Evolutionary conservation across 2,888 invertebrate species (phyloP).

Genomic region (Ennomos erosarius): DNA sequence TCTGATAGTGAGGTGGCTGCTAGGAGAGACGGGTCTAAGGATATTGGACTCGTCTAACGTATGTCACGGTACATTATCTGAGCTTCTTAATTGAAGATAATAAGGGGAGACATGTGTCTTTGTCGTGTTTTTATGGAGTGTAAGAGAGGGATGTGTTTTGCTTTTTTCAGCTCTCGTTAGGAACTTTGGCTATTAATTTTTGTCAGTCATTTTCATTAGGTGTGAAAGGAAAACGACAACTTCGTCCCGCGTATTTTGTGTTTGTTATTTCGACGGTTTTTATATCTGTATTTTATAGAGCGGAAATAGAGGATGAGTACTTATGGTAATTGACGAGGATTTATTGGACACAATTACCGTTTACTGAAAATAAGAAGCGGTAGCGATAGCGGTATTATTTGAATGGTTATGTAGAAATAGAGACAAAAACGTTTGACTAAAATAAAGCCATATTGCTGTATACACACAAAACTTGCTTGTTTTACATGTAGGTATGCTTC

Average conservation of each 20-base stretch:
- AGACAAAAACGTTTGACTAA: no score
- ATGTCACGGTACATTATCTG: slow-evolving; percentile 81
- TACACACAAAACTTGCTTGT: no score
- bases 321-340: slow-evolving; percentile 13
- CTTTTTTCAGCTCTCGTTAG: slow-evolving; percentile 71
- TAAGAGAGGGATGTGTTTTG: slow-evolving; percentile 72
- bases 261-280: slow-evolving; percentile 32
- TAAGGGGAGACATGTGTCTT: slow-evolving; percentile 83
- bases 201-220: slow-evolving; percentile 60
- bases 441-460: no score
- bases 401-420: no score
- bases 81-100: slow-evolving; percentile 84
- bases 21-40: slow-evolving; percentile 53
- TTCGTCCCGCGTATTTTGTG: slow-evolving; percentile 32
- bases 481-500: no score
- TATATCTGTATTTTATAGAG: slow-evolving; percentile 27
- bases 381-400: no score
- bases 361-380: no score
- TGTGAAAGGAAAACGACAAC: slow-evolving; percentile 37
- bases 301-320: slow-evolving; percentile 23
- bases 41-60: slow-evolving; percentile 56
- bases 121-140: slow-evolving; percentile 82
- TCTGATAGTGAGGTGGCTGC: slow-evolving; percentile 30
- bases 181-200: slow-evolving; percentile 68
- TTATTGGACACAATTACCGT: not conserved